Base-by-base conservation (phyloP, 2,888 invertebrate genomes). In the Cosmia pyralina region DNA sequence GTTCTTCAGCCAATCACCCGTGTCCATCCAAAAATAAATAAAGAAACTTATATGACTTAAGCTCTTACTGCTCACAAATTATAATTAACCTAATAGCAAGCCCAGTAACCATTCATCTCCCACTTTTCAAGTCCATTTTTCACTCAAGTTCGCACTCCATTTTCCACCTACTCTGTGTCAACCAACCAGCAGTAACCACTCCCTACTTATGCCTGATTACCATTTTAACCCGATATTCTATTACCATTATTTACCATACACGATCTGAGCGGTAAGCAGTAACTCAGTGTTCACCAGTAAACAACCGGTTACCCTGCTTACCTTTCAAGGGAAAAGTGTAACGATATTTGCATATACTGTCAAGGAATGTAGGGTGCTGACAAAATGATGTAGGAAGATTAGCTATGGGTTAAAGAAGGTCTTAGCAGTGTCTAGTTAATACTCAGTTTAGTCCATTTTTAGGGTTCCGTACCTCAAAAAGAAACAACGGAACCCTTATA, bases 181-280 rank as follows among this genome's bases (percentile, higher is more conserved):
- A 46, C 4, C 11, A 5, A 48, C 59, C 41, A 64, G 41, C 60
- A 50, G 67, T 50, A 82, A 68, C 71, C 68, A 57, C 60, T 64
- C 46, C 63, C 82, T 57, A 57, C 58, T 71, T 75, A 71, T 71
- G 46, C 64, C 50, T 69, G 79, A 83, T 83, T 75, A 81, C 83
- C 75, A 83, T 81, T 81, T 79, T 70, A 82, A 83, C 66, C 67
- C 60, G 67, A 83, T 81, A 75, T 72, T 73, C 68, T 80, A 80
- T 80, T 80, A 80, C 83, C 79, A 82, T 81, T 79, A 79, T 82
- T 82, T 81, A 81, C 75, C 81, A 81, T 81, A 81, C 79, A 60
- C 44, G 68, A 60, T n/a, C 58, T 50, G 22, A 57, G 48, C 59
- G 53, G 68, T 41, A 57, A 75, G 65, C 65, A 28, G 75, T 79